A percentile compares a stretch with the other conserved stretches of the same genome.
Evolutionary conservation across 2,113 vertebrate genomes (phyloP).

Genomic region (Mellivora capensis): DNA sequence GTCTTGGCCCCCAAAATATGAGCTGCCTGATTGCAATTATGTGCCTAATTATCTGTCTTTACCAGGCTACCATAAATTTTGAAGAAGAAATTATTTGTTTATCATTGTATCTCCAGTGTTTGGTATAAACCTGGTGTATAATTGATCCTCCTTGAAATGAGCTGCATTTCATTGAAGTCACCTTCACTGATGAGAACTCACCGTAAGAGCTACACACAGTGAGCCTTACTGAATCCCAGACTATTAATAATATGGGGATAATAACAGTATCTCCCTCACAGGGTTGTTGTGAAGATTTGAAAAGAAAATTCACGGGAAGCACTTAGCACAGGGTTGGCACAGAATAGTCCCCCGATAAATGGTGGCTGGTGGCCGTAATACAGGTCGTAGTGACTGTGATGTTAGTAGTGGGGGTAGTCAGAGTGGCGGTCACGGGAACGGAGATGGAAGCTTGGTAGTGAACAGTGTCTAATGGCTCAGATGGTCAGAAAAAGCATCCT

Average conservation of each 20-base stretch:
- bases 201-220: neutral
- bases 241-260: neutral
- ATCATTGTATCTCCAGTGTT: neutral
- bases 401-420: neutral
- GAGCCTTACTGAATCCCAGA: neutral
- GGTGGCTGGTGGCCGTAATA: no score
- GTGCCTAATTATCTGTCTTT: constrained; percentile 32
- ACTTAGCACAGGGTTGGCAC: neutral
- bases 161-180: neutral
- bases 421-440: neutral
- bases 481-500: neutral
- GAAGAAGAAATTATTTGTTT: neutral
- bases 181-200: neutral
- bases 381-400: no score
- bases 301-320: neutral
- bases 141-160: neutral
- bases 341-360: neutral
- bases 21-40: neutral
- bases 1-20: constrained; percentile 15
- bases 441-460: neutral
- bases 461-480: neutral
- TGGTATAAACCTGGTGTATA: neutral
- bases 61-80: neutral
- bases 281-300: neutral
- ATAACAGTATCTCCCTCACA: neutral